Conservation (phyloP, 2,888 invertebrate genomes). For the Eueremaeus valkanovi region DNA sequence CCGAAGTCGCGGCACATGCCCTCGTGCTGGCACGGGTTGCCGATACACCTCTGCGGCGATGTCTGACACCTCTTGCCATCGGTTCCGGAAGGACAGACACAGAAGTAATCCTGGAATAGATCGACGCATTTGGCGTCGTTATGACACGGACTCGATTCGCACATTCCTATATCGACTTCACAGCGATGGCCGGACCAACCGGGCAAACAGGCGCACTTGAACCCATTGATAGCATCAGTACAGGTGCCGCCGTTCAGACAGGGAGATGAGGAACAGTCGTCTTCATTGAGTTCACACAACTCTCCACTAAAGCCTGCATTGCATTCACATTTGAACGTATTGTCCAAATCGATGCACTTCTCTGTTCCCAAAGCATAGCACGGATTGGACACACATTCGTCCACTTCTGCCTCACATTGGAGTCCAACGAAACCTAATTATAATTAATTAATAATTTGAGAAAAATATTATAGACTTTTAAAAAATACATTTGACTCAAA, state of each 20-base stretch:
- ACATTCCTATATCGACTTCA: conserved; percentile 80
- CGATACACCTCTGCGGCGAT: conserved; percentile 89
- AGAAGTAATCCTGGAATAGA: conserved; percentile 60
- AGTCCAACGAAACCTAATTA: conserved; percentile 58
- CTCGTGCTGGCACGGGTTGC: conserved; percentile 91
- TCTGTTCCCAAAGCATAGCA: conserved; percentile 87
- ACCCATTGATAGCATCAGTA: conserved; percentile 76
- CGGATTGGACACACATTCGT: conserved; percentile 85
- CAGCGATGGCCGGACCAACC: conserved; percentile 85
- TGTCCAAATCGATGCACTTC: conserved; percentile 71
- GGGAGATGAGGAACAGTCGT: conserved; percentile 67
- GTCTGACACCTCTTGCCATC: conserved; percentile 96
- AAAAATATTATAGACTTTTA: no score
- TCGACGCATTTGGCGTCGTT: conserved; percentile 88
- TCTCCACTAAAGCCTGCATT: conserved; percentile 80
- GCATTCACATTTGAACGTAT: conserved; percentile 69
- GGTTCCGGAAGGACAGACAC: conserved; percentile 83
- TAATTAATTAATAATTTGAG: no score
- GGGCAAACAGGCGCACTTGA: conserved; percentile 72
- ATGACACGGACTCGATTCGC: conserved; percentile 76
- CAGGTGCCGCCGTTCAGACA: conserved; percentile 87
- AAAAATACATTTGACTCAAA: no score
- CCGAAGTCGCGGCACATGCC: conserved; percentile 94
- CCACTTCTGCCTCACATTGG: conserved; percentile 89
- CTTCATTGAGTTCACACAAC: conserved; percentile 64